Base-by-base conservation (phyloP, 2,888 invertebrate species). In the Calephelis perditalis region DNA sequence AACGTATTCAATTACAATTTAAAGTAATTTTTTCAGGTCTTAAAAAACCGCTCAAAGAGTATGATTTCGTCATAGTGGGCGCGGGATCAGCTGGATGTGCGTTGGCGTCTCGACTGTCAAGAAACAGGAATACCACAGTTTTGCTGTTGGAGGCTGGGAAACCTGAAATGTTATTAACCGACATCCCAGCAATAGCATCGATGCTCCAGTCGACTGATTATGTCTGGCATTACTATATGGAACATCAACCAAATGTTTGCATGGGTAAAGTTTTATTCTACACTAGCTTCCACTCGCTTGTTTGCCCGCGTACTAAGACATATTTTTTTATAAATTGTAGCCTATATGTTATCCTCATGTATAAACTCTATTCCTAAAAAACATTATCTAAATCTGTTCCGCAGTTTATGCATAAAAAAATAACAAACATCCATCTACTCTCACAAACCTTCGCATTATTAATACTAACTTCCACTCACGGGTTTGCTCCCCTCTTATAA, bases 11-110 rank as follows among this genome's bases (percentile, higher is more conserved):
- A 26, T 26, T 26, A 26, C 26, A 26, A 26, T 26, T 4, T 3
- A 26, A 26, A 26, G 26, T 26, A 26, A 3, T 26, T 26, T 47
- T 73, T 79, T 9, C 77, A 86, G 86, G 78, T 46, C 76, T 84
- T 62, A 79, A 77, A 68, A 79, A 82, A 11, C 86, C 86, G 0
- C 62, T 84, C 60, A 70, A 77, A 0, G 83, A 85, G 60, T 88
- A 88, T 69, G 87, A 88, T 68, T 92, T 91, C 70, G 83, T 92
- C 44, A 79, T 92, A n/a, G 77, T 92, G 5, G 92, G 92, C 1
- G 92, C 91, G 5, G 92, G 92, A 0, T 88, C 92, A 3, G 92
- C 92, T 0, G 92, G 88, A 2, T 84, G 89, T 63, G 91, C 86
- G 7, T 70, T 91, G 12, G 91, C 91, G 2, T 83, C 91, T 6